A percentile compares a stretch with the other conserved stretches of the same genome.
phyloP scores from a whole-genome alignment of 2,888 invertebrate species.

The Erebia palarica region DNA sequence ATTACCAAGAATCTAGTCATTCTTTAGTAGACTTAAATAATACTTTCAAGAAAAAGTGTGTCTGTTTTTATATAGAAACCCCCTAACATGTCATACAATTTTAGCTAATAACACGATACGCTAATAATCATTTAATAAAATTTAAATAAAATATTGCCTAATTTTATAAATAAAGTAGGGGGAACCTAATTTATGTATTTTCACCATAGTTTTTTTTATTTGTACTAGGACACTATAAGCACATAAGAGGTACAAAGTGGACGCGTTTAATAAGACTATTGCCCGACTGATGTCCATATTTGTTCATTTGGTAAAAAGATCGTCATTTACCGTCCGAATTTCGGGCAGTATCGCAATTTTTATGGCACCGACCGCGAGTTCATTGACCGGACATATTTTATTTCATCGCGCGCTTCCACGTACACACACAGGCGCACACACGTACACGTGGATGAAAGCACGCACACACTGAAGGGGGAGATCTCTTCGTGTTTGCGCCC shows the following conservation, averaged over 20 bases:
- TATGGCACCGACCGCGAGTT: conserved; percentile 79
- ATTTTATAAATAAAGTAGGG: too few species aligned
- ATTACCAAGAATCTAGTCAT: too few species aligned
- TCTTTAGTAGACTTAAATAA: too few species aligned
- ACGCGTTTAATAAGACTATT: not conserved
- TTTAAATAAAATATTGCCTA: too few species aligned
- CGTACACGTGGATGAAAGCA: conserved; percentile 57
- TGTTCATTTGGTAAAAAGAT: conserved; percentile 24
- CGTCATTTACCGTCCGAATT: conserved; percentile 65
- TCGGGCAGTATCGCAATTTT: conserved; percentile 81
- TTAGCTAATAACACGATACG: too few species aligned
- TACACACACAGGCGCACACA: conserved; percentile 74
- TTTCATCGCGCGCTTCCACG: conserved; percentile 82
- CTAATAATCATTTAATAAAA: too few species aligned
- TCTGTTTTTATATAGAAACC: too few species aligned
- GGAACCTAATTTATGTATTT: not conserved
- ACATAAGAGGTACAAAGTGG: not conserved
- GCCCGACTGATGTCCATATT: conserved; percentile 5
- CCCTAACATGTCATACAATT: too few species aligned
- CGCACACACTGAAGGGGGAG: conserved; percentile 62
- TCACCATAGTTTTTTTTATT: not conserved
- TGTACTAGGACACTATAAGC: conserved; percentile 12
- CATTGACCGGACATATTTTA: conserved; percentile 83
- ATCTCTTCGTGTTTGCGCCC: conserved; percentile 73
- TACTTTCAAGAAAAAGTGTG: too few species aligned